Conservation (phyloP, 2,888 invertebrate genomes). For the Bedellia somnulentella region DNA sequence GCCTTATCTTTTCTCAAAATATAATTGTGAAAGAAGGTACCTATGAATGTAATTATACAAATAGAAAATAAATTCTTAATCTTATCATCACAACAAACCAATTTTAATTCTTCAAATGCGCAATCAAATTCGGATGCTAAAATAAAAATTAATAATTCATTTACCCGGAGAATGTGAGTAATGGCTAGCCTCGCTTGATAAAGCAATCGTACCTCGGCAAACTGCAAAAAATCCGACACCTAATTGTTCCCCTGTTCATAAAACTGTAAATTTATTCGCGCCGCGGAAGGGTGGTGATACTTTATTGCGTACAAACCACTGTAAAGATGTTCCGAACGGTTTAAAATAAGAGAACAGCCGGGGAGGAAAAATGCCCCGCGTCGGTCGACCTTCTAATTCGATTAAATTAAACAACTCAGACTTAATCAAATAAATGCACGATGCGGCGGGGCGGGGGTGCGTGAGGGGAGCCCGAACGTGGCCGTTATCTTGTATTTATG, state of each 20-base stretch:
- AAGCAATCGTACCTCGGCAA: constrained; percentile 48
- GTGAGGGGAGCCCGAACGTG: constrained; percentile 15
- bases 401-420: constrained; percentile 62
- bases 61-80: too few relatives aligned
- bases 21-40: too few relatives aligned
- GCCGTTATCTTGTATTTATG: constrained; percentile 43
- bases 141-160: constrained; percentile 56
- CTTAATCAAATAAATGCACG: constrained; percentile 63
- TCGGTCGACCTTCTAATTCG: constrained; percentile 54
- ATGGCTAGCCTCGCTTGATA: constrained; percentile 23
- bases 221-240: constrained; percentile 45
- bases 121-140: too few relatives aligned
- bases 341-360: constrained; percentile 46
- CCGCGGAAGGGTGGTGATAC: constrained; percentile 48
- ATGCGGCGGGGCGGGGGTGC: constrained; percentile 17
- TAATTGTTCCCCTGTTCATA: constrained; percentile 61
- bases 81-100: constrained; percentile 34
- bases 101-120: constrained; percentile 43
- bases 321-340: constrained; percentile 56
- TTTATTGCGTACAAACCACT: constrained; percentile 58
- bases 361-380: constrained; percentile 12
- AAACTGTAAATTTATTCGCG: constrained; percentile 57
- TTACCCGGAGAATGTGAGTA: constrained; percentile 51
- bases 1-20: too few relatives aligned
- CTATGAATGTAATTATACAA: too few relatives aligned